Percentiles rank a stretch among this genome's conserved stretches.
phyloP scores from a whole-genome alignment of 2,113 vertebrate genomes.

The Ceyx margarethae region DNA sequence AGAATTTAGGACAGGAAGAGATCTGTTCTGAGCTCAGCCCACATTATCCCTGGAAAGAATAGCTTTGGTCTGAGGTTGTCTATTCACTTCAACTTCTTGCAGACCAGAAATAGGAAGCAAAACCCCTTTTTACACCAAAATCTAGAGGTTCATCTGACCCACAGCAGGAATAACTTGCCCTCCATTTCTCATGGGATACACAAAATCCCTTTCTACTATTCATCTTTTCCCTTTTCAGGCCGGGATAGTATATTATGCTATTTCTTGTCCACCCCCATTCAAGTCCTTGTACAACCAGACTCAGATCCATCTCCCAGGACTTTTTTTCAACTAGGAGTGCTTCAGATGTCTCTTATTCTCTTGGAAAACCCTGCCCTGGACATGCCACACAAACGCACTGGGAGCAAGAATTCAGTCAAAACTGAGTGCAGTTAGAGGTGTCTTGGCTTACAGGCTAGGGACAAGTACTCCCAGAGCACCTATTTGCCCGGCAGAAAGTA shows the following conservation, averaged over 20 bases:
- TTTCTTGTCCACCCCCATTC: neutral
- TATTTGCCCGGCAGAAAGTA: neutral
- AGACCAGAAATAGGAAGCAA: neutral
- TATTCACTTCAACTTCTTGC: neutral
- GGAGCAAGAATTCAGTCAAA: neutral
- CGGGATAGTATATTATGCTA: neutral
- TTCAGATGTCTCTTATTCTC: neutral
- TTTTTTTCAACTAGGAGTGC: neutral
- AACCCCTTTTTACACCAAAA: neutral
- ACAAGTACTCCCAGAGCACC: neutral
- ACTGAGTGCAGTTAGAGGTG: neutral
- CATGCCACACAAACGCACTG: rapidly evolving
- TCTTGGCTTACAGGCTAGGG: neutral
- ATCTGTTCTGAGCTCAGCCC: neutral
- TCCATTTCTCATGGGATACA: neutral
- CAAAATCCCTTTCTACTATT: neutral
- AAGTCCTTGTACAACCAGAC: neutral
- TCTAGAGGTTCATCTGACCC: neutral
- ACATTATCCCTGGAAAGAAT: neutral
- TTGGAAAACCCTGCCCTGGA: neutral
- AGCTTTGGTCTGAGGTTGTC: neutral
- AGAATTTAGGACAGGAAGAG: neutral
- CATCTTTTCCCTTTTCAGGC: neutral
- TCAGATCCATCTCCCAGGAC: neutral
- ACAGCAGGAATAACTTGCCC: neutral